Evolutionary conservation across 2,113 vertebrate genomes (phyloP).

Genomic region (Oenanthe oenanthe): DNA sequence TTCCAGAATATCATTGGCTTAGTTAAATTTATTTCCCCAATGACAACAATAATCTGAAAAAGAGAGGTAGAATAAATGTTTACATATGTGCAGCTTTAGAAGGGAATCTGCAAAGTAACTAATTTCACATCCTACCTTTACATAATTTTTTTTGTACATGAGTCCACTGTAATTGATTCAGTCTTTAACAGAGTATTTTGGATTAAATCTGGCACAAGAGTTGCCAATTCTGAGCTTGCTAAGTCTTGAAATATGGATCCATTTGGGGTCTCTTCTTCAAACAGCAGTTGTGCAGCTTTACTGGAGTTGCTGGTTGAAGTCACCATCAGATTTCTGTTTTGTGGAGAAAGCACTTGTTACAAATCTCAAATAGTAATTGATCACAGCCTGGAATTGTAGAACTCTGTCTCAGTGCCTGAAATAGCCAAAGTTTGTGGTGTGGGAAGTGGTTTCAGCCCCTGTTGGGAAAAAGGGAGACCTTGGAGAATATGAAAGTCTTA

Average conservation of each 20-base stretch:
- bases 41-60: not conserved
- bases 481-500: constrained; percentile 67
- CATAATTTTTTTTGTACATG: accelerated
- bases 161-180: not conserved
- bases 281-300: not conserved
- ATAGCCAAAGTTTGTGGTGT: constrained; percentile 60
- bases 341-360: constrained; percentile 10
- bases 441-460: constrained; percentile 69
- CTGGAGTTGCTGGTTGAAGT: not conserved
- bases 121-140: not conserved
- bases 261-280: not conserved
- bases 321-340: not conserved
- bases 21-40: not conserved
- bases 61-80: not conserved
- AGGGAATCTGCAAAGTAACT: not conserved
- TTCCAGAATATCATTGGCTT: not conserved
- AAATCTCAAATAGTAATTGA: constrained; percentile 46
- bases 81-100: not conserved
- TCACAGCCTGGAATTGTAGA: constrained; percentile 26
- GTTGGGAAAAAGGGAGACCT: constrained; percentile 66
- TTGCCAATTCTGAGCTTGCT: not conserved
- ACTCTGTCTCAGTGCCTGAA: constrained; percentile 28
- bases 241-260: not conserved
- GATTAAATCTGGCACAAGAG: not conserved
- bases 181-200: not conserved